Conservation (phyloP, 2,888 invertebrate species). For the Drosophila eohydei region DNA sequence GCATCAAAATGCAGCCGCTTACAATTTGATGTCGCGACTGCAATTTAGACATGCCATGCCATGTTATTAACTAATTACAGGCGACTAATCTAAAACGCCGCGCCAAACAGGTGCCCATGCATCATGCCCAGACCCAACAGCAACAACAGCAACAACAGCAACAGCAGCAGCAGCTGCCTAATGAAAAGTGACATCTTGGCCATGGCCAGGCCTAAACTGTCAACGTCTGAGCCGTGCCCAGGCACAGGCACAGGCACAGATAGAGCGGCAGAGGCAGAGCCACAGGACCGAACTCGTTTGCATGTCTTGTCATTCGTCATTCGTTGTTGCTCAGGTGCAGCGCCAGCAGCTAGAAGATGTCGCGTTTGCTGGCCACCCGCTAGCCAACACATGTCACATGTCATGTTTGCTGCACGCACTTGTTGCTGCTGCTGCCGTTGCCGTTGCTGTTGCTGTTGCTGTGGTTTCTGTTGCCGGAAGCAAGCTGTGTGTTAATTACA, state of each 20-base stretch:
- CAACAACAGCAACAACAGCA: conserved; percentile 38
- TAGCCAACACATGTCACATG: conserved; percentile 76
- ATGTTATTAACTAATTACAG: conserved; percentile 84
- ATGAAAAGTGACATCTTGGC: conserved; percentile 84
- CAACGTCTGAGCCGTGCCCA: conserved; percentile 64
- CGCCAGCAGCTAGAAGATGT: conserved; percentile 82
- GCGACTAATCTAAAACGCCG: conserved; percentile 82
- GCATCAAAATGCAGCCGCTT: conserved; percentile 71
- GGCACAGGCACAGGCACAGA: conserved; percentile 22
- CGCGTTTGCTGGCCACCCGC: conserved; percentile 74
- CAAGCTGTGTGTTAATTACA: conserved; percentile 76
- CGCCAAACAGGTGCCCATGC: conserved; percentile 71
- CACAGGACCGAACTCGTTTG: conserved; percentile 55
- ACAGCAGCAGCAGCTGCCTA: conserved; percentile 63
- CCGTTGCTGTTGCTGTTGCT: conserved; percentile 19
- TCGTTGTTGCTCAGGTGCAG: conserved; percentile 64
- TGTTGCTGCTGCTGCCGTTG: conserved; percentile 43
- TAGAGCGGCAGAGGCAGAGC: conserved; percentile 13
- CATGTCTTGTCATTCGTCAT: conserved; percentile 62
- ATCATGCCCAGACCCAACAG: conserved; percentile 55
- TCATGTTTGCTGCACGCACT: conserved; percentile 69
- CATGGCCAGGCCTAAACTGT: conserved; percentile 78
- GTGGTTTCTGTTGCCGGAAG: conserved; percentile 65
- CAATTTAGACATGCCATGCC: conserved; percentile 82
- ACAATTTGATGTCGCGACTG: conserved; percentile 75